Base-by-base conservation (phyloP, 1,140 invertebrate genomes). In the Lordiphosa collinella region DNA sequence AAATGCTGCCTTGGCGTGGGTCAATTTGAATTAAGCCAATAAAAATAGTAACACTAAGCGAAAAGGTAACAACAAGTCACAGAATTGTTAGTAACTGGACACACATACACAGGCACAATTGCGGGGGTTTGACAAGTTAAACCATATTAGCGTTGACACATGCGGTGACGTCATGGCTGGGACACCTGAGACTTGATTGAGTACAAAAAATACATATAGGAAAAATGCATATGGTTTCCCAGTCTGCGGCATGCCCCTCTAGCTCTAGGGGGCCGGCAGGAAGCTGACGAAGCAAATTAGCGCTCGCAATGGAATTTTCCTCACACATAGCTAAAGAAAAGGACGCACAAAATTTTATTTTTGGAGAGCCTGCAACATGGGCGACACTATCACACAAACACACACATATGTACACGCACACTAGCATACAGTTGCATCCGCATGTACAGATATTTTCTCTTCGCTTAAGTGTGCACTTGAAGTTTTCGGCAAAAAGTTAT, bases 401-500 rank as follows among this genome's bases (percentile, higher is more conserved):
- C n/a, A n/a, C n/a, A n/a, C n/a, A n/a, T n/a, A n/a, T n/a, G 38
- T 47, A 65, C 67, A 54, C 51, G 58, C 49, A 60, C 57, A 72
- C 34, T 29, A 35, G 7, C 41, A 49, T 35, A 55, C 40, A 38
- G 11, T 8, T 60, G 63, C 47, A 51, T 46, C 31, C 18, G 53
- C 59, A 52, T 80, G 67, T 70, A 67, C 62, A 74, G 67, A 70
- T 70, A 73, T 73, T 73, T 70, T 55, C 55, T 58, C 50, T 55
- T 63, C 60, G 51, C 48, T 46, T 57, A 65, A 84, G 72, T 70
- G 67, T 76, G 78, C 79, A 85, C 78, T 84, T 84, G 79, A 85
- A 84, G 79, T 85, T 84, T 85, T 84, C 73, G 72, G 68, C 72
- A 65, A 75, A 65, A 74, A 58, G 72, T 55, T 84, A 84, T 82